Evolutionary conservation across 2,113 vertebrate genomes (phyloP).

Genomic region (Syngnathus typhle): DNA sequence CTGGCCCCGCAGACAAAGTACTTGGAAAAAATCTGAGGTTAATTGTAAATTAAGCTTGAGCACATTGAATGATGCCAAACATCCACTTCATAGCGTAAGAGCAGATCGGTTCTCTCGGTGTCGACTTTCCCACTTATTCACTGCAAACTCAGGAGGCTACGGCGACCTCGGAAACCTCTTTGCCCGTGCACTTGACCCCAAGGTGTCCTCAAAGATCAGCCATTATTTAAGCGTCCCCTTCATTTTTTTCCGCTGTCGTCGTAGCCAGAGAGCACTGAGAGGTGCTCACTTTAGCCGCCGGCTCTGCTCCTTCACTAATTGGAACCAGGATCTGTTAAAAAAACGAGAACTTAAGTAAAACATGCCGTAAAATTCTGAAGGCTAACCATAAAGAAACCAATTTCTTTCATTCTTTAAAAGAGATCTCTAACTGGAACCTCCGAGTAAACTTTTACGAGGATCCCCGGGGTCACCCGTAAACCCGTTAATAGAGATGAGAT

Average conservation of each 20-base stretch:
- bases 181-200: slow-evolving; percentile 56
- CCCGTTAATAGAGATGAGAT: slow-evolving; percentile 81
- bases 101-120: slow-evolving; percentile 21
- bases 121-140: slow-evolving; percentile 9
- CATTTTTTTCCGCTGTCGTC: slow-evolving; percentile 41
- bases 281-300: slow-evolving; percentile 61
- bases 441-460: slow-evolving; percentile 77
- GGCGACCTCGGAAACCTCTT: slow-evolving; percentile 1
- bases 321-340: slow-evolving; percentile 74
- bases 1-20: neutral
- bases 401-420: slow-evolving; percentile 78
- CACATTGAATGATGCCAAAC: slow-evolving; percentile 18
- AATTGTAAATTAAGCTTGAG: slow-evolving; percentile 2
- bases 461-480: slow-evolving; percentile 80
- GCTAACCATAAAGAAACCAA: slow-evolving; percentile 77
- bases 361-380: slow-evolving; percentile 81
- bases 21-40: neutral
- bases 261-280: slow-evolving; percentile 58
- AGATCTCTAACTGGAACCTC: slow-evolving; percentile 74
- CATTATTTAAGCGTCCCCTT: slow-evolving; percentile 59
- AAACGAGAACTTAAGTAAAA: slow-evolving; percentile 79
- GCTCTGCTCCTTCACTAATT: slow-evolving; percentile 72
- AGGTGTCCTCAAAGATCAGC: slow-evolving; percentile 67
- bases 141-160: slow-evolving; percentile 11
- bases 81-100: slow-evolving; percentile 20